Percentiles rank a stretch among this genome's conserved stretches.
Conservation (phyloP, 2,888 invertebrate species). For the Catonia carolina region DNA sequence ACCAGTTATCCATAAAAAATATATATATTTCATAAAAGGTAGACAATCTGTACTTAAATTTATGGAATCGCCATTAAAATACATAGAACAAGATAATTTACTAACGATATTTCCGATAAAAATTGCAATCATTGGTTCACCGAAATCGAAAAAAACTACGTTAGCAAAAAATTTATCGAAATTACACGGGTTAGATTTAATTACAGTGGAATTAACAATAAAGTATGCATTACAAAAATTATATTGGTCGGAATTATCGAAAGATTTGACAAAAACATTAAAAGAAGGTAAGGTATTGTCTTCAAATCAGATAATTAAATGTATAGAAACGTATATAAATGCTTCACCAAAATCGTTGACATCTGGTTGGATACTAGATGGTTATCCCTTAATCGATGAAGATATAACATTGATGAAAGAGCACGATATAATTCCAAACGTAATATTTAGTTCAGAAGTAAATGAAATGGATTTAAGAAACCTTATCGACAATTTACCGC, state of each 20-base stretch:
- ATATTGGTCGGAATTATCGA: background rate
- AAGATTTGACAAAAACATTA: background rate
- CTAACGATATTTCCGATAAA: background rate
- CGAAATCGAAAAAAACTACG: background rate
- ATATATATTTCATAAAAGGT: background rate
- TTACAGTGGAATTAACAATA: background rate
- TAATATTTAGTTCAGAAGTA: background rate
- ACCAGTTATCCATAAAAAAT: conserved; percentile 1
- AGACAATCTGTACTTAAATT: background rate
- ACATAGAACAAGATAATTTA: background rate
- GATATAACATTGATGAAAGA: background rate
- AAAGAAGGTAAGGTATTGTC: background rate
- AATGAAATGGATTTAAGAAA: too few species aligned
- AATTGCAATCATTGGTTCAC: background rate
- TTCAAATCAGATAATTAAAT: background rate
- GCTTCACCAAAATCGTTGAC: background rate
- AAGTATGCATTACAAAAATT: background rate
- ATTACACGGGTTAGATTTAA: background rate
- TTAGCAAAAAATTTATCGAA: background rate
- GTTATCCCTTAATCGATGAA: background rate
- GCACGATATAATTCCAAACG: background rate
- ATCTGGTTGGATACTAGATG: conserved; percentile 3
- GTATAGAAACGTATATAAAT: background rate
- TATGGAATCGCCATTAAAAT: background rate
- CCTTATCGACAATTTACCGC: too few species aligned